Conservation (phyloP, 2,113 vertebrate species). For the Amphilophus citrinellus region DNA sequence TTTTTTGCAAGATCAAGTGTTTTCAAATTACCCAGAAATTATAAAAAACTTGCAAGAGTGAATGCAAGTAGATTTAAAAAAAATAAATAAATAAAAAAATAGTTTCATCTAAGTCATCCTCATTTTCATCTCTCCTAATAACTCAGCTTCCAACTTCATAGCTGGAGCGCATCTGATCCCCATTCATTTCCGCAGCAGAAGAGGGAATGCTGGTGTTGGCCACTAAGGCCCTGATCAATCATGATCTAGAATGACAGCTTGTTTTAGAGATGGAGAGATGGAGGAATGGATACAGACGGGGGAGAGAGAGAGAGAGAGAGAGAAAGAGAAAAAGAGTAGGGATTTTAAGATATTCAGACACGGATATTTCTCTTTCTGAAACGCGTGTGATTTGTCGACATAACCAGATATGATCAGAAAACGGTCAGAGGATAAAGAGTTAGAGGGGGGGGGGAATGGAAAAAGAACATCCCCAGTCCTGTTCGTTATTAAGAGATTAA, state of each 20-base stretch:
- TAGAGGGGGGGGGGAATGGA: conserved; percentile 30
- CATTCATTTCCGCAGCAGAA: conserved; percentile 74
- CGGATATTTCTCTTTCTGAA: conserved; percentile 74
- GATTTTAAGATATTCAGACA: conserved; percentile 68
- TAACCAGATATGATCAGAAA: conserved; percentile 81
- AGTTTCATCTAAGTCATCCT: conserved; percentile 32
- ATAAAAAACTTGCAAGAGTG: conserved; percentile 35
- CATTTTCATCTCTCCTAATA: conserved; percentile 54
- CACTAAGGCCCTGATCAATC: conserved; percentile 76
- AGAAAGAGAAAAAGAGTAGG: conserved; percentile 26
- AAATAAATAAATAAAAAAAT: conserved; percentile 7
- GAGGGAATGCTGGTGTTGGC: conserved; percentile 73
- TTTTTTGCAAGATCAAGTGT: background rate
- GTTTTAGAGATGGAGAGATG: conserved; percentile 68
- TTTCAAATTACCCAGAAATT: conserved; percentile 23
- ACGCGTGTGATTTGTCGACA: conserved; percentile 81
- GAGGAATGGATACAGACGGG: conserved; percentile 41
- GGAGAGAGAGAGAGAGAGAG: conserved; percentile 18
- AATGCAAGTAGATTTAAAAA: conserved; percentile 3
- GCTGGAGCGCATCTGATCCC: conserved; percentile 65
- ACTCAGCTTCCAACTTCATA: conserved; percentile 66
- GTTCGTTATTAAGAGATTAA: conserved; percentile 85
- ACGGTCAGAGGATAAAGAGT: conserved; percentile 73
- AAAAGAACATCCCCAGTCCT: conserved; percentile 40
- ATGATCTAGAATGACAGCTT: conserved; percentile 74